These are phyloP conservation scores for Dreissena rostriformis DNA, from an alignment of 1,140 invertebrate genomes.

Conservation along the genomic window DNA sequence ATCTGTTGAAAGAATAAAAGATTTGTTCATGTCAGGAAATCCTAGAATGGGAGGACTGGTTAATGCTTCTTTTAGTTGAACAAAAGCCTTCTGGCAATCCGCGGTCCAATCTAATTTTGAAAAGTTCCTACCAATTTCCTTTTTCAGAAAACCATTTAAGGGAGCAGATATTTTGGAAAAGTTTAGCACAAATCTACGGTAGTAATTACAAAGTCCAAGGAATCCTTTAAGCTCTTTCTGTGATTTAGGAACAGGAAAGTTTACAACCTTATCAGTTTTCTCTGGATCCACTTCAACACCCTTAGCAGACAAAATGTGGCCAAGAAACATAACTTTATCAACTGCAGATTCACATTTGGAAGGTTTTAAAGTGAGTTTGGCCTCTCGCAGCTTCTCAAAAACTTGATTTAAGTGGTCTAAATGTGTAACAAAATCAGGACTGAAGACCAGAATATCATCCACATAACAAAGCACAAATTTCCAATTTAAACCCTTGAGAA, in stretches of 20 bases:
- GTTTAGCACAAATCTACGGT: slow-evolving; percentile 76
- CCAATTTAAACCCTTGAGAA: slow-evolving; percentile 40
- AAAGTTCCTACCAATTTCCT: slow-evolving; percentile 30
- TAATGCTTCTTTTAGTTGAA: slow-evolving; percentile 59
- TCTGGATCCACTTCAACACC: slow-evolving; percentile 43
- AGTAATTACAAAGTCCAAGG: slow-evolving; percentile 80
- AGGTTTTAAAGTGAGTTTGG: slow-evolving; percentile 53
- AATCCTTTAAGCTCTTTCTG: slow-evolving; percentile 79
- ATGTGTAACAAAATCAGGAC: slow-evolving; percentile 56
- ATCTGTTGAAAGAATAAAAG: slow-evolving; percentile 67
- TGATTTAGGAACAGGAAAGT: slow-evolving; percentile 64
- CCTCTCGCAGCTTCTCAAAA: slow-evolving; percentile 57
- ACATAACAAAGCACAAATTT: slow-evolving; percentile 57
- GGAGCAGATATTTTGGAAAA: slow-evolving; percentile 74
- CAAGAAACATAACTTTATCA: slow-evolving; percentile 49
- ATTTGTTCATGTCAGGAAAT: slow-evolving; percentile 59
- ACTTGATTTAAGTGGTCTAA: slow-evolving; percentile 56
- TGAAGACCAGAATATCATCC: slow-evolving; percentile 64
- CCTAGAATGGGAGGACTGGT: slow-evolving; percentile 60
- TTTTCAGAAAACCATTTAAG: slow-evolving; percentile 68
- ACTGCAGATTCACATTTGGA: slow-evolving; percentile 54
- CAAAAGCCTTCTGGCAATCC: slow-evolving; percentile 58
- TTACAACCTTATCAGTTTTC: slow-evolving; percentile 39
- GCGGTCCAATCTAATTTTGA: slow-evolving; percentile 47
- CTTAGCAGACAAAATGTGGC: slow-evolving; percentile 53